Conservation (phyloP, 2,113 vertebrate species). For the Colius striatus region DNA sequence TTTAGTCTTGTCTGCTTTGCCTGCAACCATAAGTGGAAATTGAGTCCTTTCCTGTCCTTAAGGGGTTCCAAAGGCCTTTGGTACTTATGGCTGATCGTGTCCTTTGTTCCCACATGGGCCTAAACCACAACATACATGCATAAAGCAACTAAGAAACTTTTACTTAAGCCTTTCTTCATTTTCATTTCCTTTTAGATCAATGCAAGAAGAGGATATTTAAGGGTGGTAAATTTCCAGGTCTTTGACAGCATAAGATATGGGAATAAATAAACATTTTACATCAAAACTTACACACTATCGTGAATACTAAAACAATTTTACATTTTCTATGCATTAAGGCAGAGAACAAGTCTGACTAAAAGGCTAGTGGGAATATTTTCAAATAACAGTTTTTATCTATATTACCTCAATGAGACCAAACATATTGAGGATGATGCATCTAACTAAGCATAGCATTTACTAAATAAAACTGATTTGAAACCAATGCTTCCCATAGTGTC, state of each 20-base stretch:
- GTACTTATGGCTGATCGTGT: too few species aligned
- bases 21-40: too few species aligned
- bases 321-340: background rate
- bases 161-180: background rate
- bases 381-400: background rate
- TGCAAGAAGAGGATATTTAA: background rate
- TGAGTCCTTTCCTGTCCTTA: too few species aligned
- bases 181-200: background rate
- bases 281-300: background rate
- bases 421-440: background rate
- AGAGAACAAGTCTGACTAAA: background rate
- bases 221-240: background rate
- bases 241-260: background rate
- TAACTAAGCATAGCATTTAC: background rate
- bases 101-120: too few species aligned
- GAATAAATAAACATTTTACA: background rate
- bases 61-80: too few species aligned
- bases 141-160: background rate
- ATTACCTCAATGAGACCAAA: background rate
- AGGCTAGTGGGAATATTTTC: background rate
- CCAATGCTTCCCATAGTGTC: background rate
- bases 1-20: too few species aligned
- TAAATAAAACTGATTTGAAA: background rate
- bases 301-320: background rate
- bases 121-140: background rate